Evolutionary conservation across 2,113 vertebrate genomes (phyloP), one percentile per base, ranked within the genome.

Genomic region (Nothocercus julius): DNA sequence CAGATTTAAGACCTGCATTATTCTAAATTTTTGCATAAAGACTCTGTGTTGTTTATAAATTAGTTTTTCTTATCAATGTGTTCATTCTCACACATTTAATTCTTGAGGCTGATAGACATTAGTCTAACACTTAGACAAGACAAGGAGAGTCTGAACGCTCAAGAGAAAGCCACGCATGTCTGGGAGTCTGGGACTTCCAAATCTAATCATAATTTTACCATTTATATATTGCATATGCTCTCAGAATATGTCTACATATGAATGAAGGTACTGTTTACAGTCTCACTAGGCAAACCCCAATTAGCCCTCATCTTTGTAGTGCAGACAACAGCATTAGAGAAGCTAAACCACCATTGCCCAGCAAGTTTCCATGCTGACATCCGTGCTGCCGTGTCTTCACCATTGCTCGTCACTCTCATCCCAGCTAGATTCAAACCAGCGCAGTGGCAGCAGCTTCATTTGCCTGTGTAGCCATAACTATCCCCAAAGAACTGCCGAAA

Each of bases 51-150:
- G 96, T 91, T 95, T 96, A 96, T 89, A 95, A 93, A 96, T 97
- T 96, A 95, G 92, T 83, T 95, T 93, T 91, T 90, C 94, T 96
- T 95, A 96, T 94, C 92, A 96, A 88, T 96, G 96, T 94, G 91
- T 96, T 96, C 94, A 62, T 88, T 96, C 96, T 97, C 94, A 4
- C 95, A 97, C 91, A 92, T 92, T 95, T 91, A 92, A 91, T 95
- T 95, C 89, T 94, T 95, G 76, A 92, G 92, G 78, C 91, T 95
- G 95, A 95, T 88, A 96, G 92, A 95, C 95, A 84, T 92, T 94
- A 94, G 94, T 97, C 93, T 97, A 95, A 94, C 94, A 97, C 93
- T 96, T 96, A 93, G 94, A 84, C 47, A 95, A 96, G 94, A 91
- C 90, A 94, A 94, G 93, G 85, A 79, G 80, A 85, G 58, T 72